phyloP scores from a whole-genome alignment of 2,888 invertebrate species.

The Euspilapteryx auroguttella region DNA sequence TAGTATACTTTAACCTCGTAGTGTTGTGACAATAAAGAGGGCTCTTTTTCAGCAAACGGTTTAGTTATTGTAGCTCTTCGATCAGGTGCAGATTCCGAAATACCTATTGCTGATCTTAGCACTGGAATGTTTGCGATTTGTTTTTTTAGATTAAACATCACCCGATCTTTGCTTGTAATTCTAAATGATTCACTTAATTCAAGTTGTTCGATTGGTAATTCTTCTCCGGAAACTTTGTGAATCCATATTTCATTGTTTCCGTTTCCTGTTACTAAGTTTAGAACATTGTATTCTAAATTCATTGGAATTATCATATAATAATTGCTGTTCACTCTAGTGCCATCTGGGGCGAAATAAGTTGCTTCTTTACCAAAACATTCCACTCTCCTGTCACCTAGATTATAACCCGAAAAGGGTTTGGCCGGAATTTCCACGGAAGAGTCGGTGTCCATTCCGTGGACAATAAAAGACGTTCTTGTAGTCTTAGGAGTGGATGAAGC shows the following conservation, averaged over 20 bases:
- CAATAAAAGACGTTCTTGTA: constrained; percentile 12
- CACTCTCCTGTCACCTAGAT: constrained; percentile 39
- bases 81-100: no score
- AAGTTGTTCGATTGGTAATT: constrained; percentile 13
- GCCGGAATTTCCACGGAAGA: constrained; percentile 10
- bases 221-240: constrained; percentile 29
- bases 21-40: no score
- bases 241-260: constrained; percentile 35
- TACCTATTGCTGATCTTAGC: no score
- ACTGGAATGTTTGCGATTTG: constrained; percentile 16
- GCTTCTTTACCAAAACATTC: constrained; percentile 44
- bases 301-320: constrained; percentile 36
- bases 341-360: constrained; percentile 38
- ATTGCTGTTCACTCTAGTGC: constrained; percentile 24
- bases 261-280: constrained; percentile 32
- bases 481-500: constrained; percentile 15
- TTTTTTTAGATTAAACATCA: constrained; percentile 34
- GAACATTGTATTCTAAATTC: constrained; percentile 30
- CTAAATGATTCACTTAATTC: constrained; percentile 35
- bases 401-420: constrained; percentile 36
- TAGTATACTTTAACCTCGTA: constrained; percentile 21
- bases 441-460: constrained; percentile 9
- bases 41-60: no score
- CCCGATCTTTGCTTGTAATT: constrained; percentile 28
- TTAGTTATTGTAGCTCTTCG: no score